Conservation (phyloP, 2,797 vertebrate species). For the Cirrhinus mrigala region DNA sequence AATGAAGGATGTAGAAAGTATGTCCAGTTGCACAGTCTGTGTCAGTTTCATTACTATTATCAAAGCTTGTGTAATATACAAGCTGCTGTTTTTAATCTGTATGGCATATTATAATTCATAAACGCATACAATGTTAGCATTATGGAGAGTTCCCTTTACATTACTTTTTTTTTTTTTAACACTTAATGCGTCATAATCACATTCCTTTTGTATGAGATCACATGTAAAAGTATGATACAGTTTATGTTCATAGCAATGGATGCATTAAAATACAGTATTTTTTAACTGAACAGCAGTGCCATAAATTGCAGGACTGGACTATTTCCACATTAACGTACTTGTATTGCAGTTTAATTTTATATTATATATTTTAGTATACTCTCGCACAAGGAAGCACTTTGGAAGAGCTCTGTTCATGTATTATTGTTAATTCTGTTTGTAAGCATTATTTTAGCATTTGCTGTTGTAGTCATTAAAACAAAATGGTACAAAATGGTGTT, state of each 20-base stretch:
- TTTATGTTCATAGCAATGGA: slow-evolving; percentile 62
- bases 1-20: slow-evolving; percentile 77
- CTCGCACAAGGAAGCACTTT: slow-evolving; percentile 79
- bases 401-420: slow-evolving; percentile 66
- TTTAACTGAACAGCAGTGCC: slow-evolving; percentile 53
- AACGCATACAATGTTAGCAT: neutral
- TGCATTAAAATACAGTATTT: slow-evolving; percentile 62
- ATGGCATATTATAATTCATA: slow-evolving; percentile 10
- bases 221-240: slow-evolving; percentile 60
- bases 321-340: slow-evolving; percentile 68
- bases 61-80: slow-evolving; percentile 33
- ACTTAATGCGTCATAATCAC: slow-evolving; percentile 38
- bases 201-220: slow-evolving; percentile 40
- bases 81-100: neutral
- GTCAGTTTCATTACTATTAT: slow-evolving; percentile 66
- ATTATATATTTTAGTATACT: slow-evolving; percentile 65
- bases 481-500: slow-evolving; percentile 51
- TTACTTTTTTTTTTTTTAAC: slow-evolving; percentile 42
- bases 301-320: slow-evolving; percentile 54
- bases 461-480: slow-evolving; percentile 78
- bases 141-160: slow-evolving; percentile 20
- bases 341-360: slow-evolving; percentile 64
- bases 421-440: slow-evolving; percentile 72
- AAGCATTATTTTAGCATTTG: slow-evolving; percentile 73
- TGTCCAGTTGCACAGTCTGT: slow-evolving; percentile 71